phyloP scores from a whole-genome alignment of 2,888 invertebrate species.

The Gastrophysa polygoni region DNA sequence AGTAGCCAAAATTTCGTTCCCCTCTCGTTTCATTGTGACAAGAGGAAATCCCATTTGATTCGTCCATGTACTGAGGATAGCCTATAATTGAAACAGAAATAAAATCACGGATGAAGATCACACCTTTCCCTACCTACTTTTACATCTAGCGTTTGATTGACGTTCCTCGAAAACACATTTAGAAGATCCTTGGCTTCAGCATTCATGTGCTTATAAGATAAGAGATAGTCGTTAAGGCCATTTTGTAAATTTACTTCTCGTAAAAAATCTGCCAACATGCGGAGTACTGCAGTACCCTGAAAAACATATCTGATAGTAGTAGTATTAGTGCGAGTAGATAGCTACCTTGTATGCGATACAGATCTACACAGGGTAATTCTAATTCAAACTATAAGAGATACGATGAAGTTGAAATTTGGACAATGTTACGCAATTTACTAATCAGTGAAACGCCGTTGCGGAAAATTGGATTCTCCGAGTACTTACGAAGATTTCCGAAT shows the following conservation, averaged over 20 bases:
- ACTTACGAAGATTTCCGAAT: too few relatives aligned
- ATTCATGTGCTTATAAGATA: conserved; percentile 70
- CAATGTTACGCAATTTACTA: too few relatives aligned
- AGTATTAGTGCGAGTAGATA: too few relatives aligned
- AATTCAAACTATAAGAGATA: too few relatives aligned
- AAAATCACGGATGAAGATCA: background rate
- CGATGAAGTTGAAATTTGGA: too few relatives aligned
- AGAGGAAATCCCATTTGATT: conserved; percentile 82
- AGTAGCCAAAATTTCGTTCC: conserved; percentile 66
- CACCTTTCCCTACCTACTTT: conserved; percentile 58
- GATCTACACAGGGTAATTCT: too few relatives aligned
- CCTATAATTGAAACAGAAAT: conserved; percentile 52
- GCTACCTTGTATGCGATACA: too few relatives aligned
- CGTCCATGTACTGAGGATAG: conserved; percentile 81
- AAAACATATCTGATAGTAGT: conserved; percentile 39
- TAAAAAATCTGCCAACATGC: conserved; percentile 74
- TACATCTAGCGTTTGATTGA: conserved; percentile 66
- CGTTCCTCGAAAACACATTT: conserved; percentile 71
- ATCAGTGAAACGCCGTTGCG: too few relatives aligned
- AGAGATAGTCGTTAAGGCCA: conserved; percentile 72
- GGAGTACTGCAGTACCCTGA: conserved; percentile 73
- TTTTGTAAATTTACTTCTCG: conserved; percentile 67
- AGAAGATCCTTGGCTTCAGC: conserved; percentile 84
- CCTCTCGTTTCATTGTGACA: conserved; percentile 69
- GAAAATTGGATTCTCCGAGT: too few relatives aligned